Evolutionary conservation across 2,888 invertebrate species (phyloP).

Genomic region (Apodemia zela): DNA sequence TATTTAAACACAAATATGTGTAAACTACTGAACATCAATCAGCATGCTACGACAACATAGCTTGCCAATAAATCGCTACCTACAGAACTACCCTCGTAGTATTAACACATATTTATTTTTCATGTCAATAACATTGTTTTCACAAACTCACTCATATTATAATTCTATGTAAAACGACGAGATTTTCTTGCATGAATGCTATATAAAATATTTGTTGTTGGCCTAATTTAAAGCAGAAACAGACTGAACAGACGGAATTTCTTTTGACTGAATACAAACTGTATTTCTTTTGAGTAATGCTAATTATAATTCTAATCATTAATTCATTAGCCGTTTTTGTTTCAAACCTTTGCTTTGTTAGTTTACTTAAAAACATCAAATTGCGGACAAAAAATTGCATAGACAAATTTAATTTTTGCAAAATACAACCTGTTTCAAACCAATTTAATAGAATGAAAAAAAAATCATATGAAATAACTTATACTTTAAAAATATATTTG

Average conservation of each 20-base stretch:
- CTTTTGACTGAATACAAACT: not conserved
- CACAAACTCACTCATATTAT: not conserved
- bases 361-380: not conserved
- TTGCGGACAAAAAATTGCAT: not conserved
- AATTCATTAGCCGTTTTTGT: not conserved
- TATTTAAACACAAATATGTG: too few species aligned
- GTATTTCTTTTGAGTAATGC: not conserved
- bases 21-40: too few species aligned
- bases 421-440: too few species aligned
- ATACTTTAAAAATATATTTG: too few species aligned
- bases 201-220: slow-evolving; percentile 30
- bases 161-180: slow-evolving; percentile 53
- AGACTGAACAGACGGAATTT: slow-evolving; percentile 1
- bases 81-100: not conserved
- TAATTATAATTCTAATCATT: not conserved
- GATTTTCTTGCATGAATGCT: slow-evolving; percentile 79
- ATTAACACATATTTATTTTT: not conserved
- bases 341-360: not conserved
- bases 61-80: not conserved
- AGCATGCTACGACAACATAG: too few species aligned
- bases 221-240: not conserved
- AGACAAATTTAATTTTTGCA: too few species aligned
- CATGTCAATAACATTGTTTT: not conserved
- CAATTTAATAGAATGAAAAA: too few species aligned
- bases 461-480: too few species aligned